These are phyloP conservation scores for Cancer borealis DNA, from an alignment of 2,888 invertebrate species.

Conservation along the genomic window DNA sequence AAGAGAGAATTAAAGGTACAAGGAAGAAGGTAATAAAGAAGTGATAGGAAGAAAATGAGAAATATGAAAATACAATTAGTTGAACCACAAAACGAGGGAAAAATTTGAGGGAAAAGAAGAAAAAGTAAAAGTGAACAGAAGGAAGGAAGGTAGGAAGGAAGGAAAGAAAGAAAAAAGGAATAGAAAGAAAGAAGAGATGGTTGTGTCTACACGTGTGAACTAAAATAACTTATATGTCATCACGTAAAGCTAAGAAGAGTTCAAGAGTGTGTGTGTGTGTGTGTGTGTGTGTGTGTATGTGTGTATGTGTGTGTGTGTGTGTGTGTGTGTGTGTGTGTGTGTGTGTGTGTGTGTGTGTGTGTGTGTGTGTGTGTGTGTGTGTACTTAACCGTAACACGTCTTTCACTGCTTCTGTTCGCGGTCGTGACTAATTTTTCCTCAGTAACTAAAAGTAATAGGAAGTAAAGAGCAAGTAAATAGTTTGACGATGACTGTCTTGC, in stretches of 20 bases:
- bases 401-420: neutral
- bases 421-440: neutral
- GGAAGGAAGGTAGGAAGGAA: neutral
- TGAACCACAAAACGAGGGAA: no score
- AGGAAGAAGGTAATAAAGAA: no score
- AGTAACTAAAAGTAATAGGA: neutral
- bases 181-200: neutral
- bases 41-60: neutral
- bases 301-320: slow-evolving; percentile 2
- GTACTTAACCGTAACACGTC: neutral
- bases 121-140: neutral
- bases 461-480: neutral
- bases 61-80: no score
- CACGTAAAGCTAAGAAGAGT: no score
- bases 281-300: neutral
- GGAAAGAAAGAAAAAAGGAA: neutral
- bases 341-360: slow-evolving; percentile 20
- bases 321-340: slow-evolving; percentile 20
- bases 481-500: no score
- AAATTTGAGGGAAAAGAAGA: no score
- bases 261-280: neutral
- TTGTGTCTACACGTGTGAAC: neutral
- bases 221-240: neutral
- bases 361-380: neutral
- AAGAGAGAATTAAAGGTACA: neutral